phyloP scores from a whole-genome alignment of 2,113 vertebrate species.

The Dicaeum eximium region DNA sequence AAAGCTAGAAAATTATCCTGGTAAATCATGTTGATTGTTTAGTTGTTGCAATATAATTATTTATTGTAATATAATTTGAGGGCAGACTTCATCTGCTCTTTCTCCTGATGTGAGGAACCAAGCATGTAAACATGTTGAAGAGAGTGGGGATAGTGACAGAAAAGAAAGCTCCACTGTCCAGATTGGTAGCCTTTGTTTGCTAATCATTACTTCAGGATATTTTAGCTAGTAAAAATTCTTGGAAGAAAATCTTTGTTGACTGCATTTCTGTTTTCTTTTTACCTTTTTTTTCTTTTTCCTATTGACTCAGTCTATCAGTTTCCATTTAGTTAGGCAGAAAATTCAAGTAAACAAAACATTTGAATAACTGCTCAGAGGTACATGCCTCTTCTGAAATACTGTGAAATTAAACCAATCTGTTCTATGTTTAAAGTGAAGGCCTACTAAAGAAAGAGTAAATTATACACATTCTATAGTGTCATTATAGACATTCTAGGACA shows the following conservation, averaged over 20 bases:
- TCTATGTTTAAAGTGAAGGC: not conserved
- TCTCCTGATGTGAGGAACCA: not conserved
- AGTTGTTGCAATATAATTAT: not conserved
- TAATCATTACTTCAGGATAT: not conserved
- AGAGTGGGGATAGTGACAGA: not conserved
- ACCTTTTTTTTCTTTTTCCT: not conserved
- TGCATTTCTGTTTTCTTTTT: not conserved
- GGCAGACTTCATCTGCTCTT: not conserved
- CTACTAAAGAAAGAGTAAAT: not conserved
- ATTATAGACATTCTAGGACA: not conserved
- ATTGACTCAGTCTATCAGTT: conserved; percentile 1
- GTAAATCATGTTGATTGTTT: not conserved
- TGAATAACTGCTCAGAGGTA: not conserved
- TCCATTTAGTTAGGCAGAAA: conserved; percentile 7
- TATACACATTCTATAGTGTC: not conserved
- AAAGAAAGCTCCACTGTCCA: not conserved
- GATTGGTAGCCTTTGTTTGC: not conserved
- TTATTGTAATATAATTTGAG: not conserved
- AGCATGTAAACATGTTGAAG: not conserved
- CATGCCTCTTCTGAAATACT: not conserved
- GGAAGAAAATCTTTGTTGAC: not conserved
- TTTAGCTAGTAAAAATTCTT: not conserved
- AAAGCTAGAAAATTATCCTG: not conserved
- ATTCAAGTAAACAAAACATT: not conserved
- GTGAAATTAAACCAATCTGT: not conserved